Percentiles rank a stretch among this genome's conserved stretches.
Conservation (phyloP, 2,888 invertebrate genomes). For the Boloria selene region DNA sequence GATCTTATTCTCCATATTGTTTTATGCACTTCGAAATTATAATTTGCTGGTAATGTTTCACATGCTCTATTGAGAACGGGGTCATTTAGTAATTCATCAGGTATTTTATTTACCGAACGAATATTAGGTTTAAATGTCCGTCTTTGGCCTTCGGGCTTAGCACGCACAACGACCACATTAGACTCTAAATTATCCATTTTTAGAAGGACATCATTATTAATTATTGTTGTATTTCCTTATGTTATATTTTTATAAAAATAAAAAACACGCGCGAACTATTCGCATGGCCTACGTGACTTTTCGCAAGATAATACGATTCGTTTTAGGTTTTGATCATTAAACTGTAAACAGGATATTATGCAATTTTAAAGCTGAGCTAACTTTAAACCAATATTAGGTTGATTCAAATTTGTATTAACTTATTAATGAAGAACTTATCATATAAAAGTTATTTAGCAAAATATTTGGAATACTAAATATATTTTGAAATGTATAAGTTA, state of each 20-base stretch:
- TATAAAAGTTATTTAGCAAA: no score
- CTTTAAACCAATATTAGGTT: not conserved
- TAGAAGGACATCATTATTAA: slow-evolving; percentile 27
- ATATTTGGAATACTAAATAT: no score
- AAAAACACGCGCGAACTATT: slow-evolving; percentile 62
- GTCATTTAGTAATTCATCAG: slow-evolving; percentile 89
- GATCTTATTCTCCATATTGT: slow-evolving; percentile 97
- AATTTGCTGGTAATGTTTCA: slow-evolving; percentile 92
- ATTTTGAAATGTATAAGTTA: no score
- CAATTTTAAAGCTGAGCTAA: not conserved
- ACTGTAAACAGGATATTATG: no score
- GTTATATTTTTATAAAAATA: slow-evolving; percentile 56
- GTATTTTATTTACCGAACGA: slow-evolving; percentile 89
- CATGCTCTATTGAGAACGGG: slow-evolving; percentile 87
- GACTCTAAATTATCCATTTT: slow-evolving; percentile 67
- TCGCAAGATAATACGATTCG: slow-evolving; percentile 44
- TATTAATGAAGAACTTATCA: no score
- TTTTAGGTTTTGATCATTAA: slow-evolving; percentile 21
- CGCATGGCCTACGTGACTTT: slow-evolving; percentile 77
- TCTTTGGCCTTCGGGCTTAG: slow-evolving; percentile 86
- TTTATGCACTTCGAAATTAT: slow-evolving; percentile 99
- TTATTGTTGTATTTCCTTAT: slow-evolving; percentile 37
- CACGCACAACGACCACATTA: slow-evolving; percentile 86
- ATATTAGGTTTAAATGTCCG: slow-evolving; percentile 90
- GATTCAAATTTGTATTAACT: not conserved